These are phyloP conservation scores for Datnioides undecimradiatus DNA, from an alignment of 2,113 vertebrate species.

Conservation along the genomic window DNA sequence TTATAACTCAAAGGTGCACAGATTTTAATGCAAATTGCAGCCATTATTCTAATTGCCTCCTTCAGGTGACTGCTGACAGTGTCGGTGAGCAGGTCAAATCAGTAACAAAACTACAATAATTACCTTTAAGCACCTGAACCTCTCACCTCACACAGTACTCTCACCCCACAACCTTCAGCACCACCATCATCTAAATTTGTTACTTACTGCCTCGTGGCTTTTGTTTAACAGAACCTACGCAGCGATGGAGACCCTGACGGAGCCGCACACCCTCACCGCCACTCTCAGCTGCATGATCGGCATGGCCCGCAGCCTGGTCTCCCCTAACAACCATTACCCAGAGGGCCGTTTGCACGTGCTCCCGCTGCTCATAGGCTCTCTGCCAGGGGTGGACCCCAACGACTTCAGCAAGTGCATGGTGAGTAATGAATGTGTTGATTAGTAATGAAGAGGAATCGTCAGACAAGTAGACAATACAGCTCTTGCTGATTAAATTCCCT, in stretches of 20 bases:
- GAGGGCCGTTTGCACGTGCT: slow-evolving; percentile 95
- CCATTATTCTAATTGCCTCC: neutral
- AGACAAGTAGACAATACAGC: slow-evolving; percentile 57
- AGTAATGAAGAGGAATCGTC: slow-evolving; percentile 62
- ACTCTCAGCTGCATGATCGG: slow-evolving; percentile 98
- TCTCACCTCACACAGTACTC: neutral
- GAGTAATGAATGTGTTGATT: slow-evolving; percentile 72
- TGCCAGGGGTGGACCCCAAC: slow-evolving; percentile 98
- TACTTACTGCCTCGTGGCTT: too few species aligned
- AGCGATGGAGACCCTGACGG: slow-evolving; percentile 95
- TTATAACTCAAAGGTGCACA: neutral
- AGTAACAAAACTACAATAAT: neutral
- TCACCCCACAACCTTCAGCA: too few species aligned
- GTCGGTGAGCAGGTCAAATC: neutral
- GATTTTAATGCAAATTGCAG: neutral
- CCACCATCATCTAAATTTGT: neutral
- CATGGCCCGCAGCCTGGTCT: slow-evolving; percentile 95
- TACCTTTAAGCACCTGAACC: neutral
- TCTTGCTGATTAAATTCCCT: slow-evolving; percentile 62
- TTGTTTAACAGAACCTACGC: slow-evolving; percentile 89
- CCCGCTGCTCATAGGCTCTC: slow-evolving; percentile 95
- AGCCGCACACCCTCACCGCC: slow-evolving; percentile 97
- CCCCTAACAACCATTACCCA: slow-evolving; percentile 90
- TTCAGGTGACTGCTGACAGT: neutral
- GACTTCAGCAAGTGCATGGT: slow-evolving; percentile 99